phyloP scores from a whole-genome alignment of 2,888 invertebrate genomes.

The Criorhina ranunculi region DNA sequence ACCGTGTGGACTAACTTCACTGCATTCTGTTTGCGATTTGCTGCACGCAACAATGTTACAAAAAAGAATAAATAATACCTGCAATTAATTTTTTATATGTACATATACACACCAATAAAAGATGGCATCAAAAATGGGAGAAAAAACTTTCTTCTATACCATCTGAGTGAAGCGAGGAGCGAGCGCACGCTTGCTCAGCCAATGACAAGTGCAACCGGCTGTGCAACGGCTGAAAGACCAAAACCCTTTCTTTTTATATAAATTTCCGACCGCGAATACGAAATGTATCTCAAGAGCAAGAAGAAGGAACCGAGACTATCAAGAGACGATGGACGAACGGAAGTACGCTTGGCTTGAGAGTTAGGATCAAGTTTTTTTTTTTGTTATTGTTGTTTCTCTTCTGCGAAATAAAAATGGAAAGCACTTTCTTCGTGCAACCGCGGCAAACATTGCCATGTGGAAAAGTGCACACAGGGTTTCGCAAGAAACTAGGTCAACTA shows the following conservation, averaged over 20 bases:
- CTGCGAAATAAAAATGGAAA: slow-evolving; percentile 81
- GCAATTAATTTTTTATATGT: slow-evolving; percentile 70
- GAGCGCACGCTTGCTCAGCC: slow-evolving; percentile 23
- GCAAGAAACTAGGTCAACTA: slow-evolving; percentile 69
- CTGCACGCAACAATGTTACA: slow-evolving; percentile 43
- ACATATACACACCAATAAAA: slow-evolving; percentile 54
- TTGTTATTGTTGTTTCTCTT: slow-evolving; percentile 33
- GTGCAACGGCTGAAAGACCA: slow-evolving; percentile 42
- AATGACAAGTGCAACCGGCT: slow-evolving; percentile 68
- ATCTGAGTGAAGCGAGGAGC: slow-evolving; percentile 19
- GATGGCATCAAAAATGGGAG: slow-evolving; percentile 27
- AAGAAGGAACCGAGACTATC: slow-evolving; percentile 19
- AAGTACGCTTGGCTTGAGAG: slow-evolving; percentile 70
- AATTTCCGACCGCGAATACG: slow-evolving; percentile 19
- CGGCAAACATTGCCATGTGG: slow-evolving; percentile 79
- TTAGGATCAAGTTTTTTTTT: slow-evolving; percentile 70
- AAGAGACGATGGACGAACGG: slow-evolving; percentile 42
- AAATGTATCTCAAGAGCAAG: slow-evolving; percentile 43
- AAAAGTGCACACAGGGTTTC: slow-evolving; percentile 65
- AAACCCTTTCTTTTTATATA: slow-evolving; percentile 69
- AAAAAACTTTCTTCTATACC: slow-evolving; percentile 70
- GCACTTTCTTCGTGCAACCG: slow-evolving; percentile 82
- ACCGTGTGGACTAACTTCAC: background rate
- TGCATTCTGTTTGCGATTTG: background rate
- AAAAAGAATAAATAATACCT: slow-evolving; percentile 67